Conservation (phyloP, 2,113 vertebrate species). For the Oryzias curvinotus region DNA sequence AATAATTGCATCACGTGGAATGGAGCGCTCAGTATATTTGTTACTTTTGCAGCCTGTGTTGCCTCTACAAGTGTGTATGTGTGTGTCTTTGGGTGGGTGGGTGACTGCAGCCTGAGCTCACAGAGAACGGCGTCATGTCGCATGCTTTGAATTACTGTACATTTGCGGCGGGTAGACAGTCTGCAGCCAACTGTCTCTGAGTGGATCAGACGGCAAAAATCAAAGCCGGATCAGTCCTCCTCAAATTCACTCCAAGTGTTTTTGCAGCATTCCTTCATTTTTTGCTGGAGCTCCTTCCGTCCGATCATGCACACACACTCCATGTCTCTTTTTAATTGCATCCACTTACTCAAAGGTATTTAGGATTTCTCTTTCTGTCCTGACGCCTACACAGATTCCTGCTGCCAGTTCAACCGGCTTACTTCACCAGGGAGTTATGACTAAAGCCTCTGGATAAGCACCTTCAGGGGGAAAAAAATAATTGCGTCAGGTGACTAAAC, state of each 20-base stretch:
- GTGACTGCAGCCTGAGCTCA: constrained; percentile 51
- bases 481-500: constrained; percentile 71
- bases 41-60: constrained; percentile 42
- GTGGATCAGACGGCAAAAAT: constrained; percentile 72
- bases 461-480: constrained; percentile 14
- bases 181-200: constrained; percentile 71
- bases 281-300: constrained; percentile 1
- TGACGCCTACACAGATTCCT: constrained; percentile 58
- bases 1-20: constrained; percentile 70
- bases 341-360: constrained; percentile 20
- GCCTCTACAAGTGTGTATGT: constrained; percentile 25
- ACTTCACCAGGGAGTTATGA: constrained; percentile 50
- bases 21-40: constrained; percentile 40
- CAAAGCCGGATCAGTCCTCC: constrained; percentile 57
- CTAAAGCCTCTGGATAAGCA: constrained; percentile 41
- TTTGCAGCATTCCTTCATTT: constrained; percentile 31
- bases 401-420: constrained; percentile 29
- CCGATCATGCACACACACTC: constrained; percentile 4
- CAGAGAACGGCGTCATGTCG: constrained; percentile 60
- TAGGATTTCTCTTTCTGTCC: constrained; percentile 37
- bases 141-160: constrained; percentile 80
- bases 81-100: constrained; percentile 31
- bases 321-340: constrained; percentile 34
- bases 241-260: constrained; percentile 46
- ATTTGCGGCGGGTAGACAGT: constrained; percentile 69